Percentiles rank a stretch among this genome's conserved stretches.
Evolutionary conservation across 2,888 invertebrate genomes (phyloP).

Genomic region (Carcina quercana): DNA sequence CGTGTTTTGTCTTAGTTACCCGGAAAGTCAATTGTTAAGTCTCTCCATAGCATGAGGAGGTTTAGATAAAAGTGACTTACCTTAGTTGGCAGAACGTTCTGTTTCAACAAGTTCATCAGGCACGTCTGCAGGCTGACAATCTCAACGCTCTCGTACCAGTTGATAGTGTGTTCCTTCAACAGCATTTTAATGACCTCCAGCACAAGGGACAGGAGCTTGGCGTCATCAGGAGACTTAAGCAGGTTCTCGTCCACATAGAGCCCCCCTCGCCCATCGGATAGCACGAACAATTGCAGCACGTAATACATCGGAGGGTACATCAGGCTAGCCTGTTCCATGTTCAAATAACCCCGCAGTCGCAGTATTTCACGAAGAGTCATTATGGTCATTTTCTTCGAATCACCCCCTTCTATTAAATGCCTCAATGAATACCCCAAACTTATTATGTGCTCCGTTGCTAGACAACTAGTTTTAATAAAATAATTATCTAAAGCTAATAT

Average conservation of each 20-base stretch:
- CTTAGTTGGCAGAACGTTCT: constrained; percentile 23
- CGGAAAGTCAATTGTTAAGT: not conserved
- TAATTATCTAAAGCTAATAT: constrained; percentile 17
- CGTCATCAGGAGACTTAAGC: constrained; percentile 22
- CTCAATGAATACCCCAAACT: constrained; percentile 21
- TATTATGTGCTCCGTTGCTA: constrained; percentile 25
- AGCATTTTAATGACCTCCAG: constrained; percentile 29
- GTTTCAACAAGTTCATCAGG: constrained; percentile 29
- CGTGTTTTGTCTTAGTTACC: not conserved
- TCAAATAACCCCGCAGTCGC: constrained; percentile 25
- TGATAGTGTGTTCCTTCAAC: constrained; percentile 30
- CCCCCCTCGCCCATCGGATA: constrained; percentile 22
- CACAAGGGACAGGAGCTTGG: constrained; percentile 23
- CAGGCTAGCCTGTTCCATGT: constrained; percentile 26
- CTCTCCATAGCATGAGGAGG: too few relatives aligned
- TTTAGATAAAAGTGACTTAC: constrained; percentile 22
- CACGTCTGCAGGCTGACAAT: constrained; percentile 29
- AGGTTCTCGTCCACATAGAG: constrained; percentile 22
- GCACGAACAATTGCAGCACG: constrained; percentile 25
- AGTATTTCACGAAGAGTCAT: constrained; percentile 24
- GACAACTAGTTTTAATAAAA: constrained; percentile 17
- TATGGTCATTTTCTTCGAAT: constrained; percentile 19
- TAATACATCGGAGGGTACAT: constrained; percentile 31
- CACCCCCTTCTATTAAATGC: constrained; percentile 15
- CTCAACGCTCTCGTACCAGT: constrained; percentile 34